These are phyloP conservation scores for Mobula hypostoma DNA, from an alignment of 2,113 vertebrate species.

Conservation along the genomic window DNA sequence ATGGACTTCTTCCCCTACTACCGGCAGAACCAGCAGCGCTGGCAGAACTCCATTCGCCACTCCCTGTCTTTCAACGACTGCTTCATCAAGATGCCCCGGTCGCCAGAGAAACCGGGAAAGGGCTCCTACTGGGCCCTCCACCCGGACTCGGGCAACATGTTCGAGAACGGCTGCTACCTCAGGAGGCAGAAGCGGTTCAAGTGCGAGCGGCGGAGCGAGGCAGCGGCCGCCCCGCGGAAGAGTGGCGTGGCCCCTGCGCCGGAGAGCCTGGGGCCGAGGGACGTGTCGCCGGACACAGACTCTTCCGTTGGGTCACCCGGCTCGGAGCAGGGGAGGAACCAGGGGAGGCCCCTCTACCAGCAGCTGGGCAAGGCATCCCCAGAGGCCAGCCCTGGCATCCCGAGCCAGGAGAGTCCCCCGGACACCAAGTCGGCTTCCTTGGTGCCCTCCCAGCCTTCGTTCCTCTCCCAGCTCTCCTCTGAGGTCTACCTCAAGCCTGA, in stretches of 20 bases:
- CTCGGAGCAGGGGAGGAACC: neutral
- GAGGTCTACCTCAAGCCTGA: constrained; percentile 38
- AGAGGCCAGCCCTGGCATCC: neutral
- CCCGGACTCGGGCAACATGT: constrained; percentile 85
- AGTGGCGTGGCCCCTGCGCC: neutral
- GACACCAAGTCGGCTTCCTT: constrained; percentile 17
- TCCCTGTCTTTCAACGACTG: constrained; percentile 43
- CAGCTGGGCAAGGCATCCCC: constrained; percentile 15
- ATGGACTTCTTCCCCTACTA: constrained; percentile 45
- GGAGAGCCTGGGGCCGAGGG: neutral
- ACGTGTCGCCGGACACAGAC: too few relatives aligned
- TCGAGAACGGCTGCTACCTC: constrained; percentile 49
- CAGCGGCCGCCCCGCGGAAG: neutral
- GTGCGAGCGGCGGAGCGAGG: constrained; percentile 37
- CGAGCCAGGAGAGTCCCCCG: constrained; percentile 25
- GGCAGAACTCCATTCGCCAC: neutral
- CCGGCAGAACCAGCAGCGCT: constrained; percentile 48
- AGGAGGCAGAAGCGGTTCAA: constrained; percentile 47
- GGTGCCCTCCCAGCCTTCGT: neutral
- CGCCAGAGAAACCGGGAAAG: constrained; percentile 62
- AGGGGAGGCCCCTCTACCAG: constrained; percentile 28
- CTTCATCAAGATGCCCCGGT: constrained; percentile 46
- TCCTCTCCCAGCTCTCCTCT: constrained; percentile 37
- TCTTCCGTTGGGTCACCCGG: neutral
- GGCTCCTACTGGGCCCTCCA: constrained; percentile 87